Evolutionary conservation across 2,888 invertebrate species (phyloP), one percentile per base, ranked within the genome.

Genomic region (Gisinianus flammeolus): DNA sequence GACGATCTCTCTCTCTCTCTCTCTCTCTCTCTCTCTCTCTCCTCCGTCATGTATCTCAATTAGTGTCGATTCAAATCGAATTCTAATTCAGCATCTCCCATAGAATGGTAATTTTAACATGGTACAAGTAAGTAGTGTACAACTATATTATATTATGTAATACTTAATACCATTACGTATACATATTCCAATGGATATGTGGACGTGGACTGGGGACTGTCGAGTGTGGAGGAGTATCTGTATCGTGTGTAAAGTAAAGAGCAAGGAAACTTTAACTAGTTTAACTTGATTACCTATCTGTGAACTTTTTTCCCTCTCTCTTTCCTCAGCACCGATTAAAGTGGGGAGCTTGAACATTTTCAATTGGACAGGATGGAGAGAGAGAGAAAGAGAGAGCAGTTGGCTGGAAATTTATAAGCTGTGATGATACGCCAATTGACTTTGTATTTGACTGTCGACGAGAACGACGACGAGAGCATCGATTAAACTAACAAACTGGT

Each of bases 341-440:
- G n/a, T n/a, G n/a, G 16, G 28, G 64, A 64, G 28, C 64, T 22
- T 24, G 64, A 26, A 64, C 19, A 44, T 44, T n/a, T n/a, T 44
- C 44, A 44, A 58, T 22, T 58, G 58, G 22, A 22, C 22, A 26
- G 26, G 1, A 58, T 58, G 4, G 58, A 58, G 58, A 58, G n/a
- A 44, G 52, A 56, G 56, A 56, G 56, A 5, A 12, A 35, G 35
- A 12, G 31, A 35, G 62, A 73, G 73, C 62, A 73, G 64, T 73
- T 64, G 62, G 35, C 31, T 26, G 73, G 64, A 62, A 73, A 73
- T 73, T 73, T 73, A 73, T 35, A 64, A 64, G 64, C 73, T 73
- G 73, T 73, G 73, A 73, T 73, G 73, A 73, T 73, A 73, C 73
- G 73, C 73, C 73, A 73, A 73, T 73, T 73, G 73, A 73, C 62